Base-by-base conservation (phyloP, 2,113 vertebrate genomes). In the Oreochromis spilurus region DNA sequence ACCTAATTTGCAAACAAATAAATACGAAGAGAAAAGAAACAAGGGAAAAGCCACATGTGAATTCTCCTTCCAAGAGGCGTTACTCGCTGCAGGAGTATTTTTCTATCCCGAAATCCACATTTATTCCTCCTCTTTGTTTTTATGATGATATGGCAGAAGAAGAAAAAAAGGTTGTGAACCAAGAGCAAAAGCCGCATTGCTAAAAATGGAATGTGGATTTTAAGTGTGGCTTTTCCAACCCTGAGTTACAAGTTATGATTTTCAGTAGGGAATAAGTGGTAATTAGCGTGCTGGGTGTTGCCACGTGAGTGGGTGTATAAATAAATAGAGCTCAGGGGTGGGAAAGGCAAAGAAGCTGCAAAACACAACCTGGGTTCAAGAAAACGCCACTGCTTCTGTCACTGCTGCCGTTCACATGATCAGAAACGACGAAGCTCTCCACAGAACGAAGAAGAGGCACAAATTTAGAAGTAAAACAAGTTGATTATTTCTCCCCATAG, bases 1-100 rank as follows among this genome's bases (percentile, higher is more conserved):
- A 89, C 84, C 89, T 93, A 19, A 94, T 94, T 95, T 95, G 87
- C 90, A 94, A 90, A 91, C 91, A 94, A 88, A 92, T 88, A 90
- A 88, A 50, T 82, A 57, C 19, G 36, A 83, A 36, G 67, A 31
- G 11, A 57, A 84, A 65, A 70, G 54, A 82, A n/a, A 75, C 16
- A 1, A 13, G 81, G 29, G 53, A 4, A 81, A 57, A 89, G 84
- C 65, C 81, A 50, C 72, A 50, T 9, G 57, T 4, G 72, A 87
- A 83, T 78, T 84, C 60, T 85, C 26, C 36, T 72, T 89, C 70
- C 13, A 58, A 21, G 82, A 83, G 83, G 52, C 9, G 16, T 54
- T n/a, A 40, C 54, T 75, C 3, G 13, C 77, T 80, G 82, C 55
- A 29, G 14, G 53, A 83, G 77, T 62, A 34, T 79, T 83, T 81